Conservation (phyloP, 2,113 vertebrate genomes). For the Pedetes capensis region DNA sequence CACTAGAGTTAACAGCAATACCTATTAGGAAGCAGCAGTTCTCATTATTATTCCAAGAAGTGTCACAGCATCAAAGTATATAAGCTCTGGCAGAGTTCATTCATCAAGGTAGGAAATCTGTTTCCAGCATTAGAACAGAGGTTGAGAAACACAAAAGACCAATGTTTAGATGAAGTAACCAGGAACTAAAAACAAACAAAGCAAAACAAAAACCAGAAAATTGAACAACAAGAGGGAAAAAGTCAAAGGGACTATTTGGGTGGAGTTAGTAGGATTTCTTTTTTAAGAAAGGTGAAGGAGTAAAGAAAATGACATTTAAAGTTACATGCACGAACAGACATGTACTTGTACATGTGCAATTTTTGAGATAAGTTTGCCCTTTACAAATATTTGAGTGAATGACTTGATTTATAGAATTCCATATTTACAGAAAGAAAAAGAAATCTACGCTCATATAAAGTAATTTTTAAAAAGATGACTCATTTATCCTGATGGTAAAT, state of each 20-base stretch:
- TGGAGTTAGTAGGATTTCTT: too few species aligned
- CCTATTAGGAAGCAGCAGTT: constrained; percentile 71
- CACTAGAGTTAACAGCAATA: constrained; percentile 59
- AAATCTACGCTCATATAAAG: fast-evolving
- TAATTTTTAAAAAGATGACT: constrained; percentile 6
- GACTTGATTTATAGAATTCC: not conserved
- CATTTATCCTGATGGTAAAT: not conserved
- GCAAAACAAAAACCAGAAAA: too few species aligned
- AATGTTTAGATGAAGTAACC: constrained; percentile 45
- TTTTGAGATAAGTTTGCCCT: constrained; percentile 27
- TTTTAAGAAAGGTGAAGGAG: not conserved
- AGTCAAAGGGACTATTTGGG: too few species aligned
- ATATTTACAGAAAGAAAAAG: not conserved
- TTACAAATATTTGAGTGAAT: constrained; percentile 31
- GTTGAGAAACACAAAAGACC: constrained; percentile 34
- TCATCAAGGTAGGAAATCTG: constrained; percentile 75
- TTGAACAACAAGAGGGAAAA: too few species aligned
- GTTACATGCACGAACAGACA: not conserved
- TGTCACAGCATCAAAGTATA: constrained; percentile 66
- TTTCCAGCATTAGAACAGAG: constrained; percentile 71
- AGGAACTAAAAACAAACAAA: not conserved
- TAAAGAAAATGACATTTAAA: constrained; percentile 51
- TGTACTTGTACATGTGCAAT: not conserved
- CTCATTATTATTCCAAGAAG: constrained; percentile 71
- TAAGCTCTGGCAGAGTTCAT: constrained; percentile 66